These are phyloP conservation scores for Heteromormyrus szaboi DNA, from an alignment of 2,797 vertebrate genomes.

Conservation along the genomic window DNA sequence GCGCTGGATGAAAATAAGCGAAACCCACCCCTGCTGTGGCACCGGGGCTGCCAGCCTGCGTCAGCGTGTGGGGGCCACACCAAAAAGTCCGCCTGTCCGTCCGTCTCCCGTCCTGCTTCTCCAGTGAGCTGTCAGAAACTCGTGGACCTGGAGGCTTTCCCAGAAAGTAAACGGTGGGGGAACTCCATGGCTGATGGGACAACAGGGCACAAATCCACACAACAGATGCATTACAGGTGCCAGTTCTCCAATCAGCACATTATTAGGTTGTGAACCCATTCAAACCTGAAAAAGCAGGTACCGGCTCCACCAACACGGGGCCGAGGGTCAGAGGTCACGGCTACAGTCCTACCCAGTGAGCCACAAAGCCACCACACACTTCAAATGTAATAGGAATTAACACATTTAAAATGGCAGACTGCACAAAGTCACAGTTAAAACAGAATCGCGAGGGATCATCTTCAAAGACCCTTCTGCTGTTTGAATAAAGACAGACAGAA, in stretches of 20 bases:
- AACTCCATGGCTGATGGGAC: not conserved
- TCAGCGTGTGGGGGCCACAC: not conserved
- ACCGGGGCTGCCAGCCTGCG: not conserved
- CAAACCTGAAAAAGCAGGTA: not conserved
- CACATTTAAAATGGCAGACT: not conserved
- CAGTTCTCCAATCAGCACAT: not conserved
- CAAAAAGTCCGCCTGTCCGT: not conserved
- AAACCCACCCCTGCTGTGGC: not conserved
- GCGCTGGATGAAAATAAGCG: not conserved
- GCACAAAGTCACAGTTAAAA: not conserved
- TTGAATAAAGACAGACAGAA: slow-evolving; percentile 5
- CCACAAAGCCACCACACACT: not conserved
- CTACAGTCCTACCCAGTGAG: not conserved
- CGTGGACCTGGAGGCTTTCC: not conserved
- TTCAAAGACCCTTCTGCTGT: not conserved
- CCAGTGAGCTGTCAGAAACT: not conserved
- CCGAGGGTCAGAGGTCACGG: not conserved
- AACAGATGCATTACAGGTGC: not conserved
- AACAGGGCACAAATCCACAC: not conserved
- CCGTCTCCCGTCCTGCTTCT: not conserved
- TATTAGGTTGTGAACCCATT: not conserved
- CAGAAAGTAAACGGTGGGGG: not conserved
- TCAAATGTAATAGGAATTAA: not conserved
- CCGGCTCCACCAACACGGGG: not conserved
- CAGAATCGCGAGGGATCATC: not conserved